These are phyloP conservation scores for Uropetala carovei DNA, from an alignment of 2,888 invertebrate species.

Conservation along the genomic window DNA sequence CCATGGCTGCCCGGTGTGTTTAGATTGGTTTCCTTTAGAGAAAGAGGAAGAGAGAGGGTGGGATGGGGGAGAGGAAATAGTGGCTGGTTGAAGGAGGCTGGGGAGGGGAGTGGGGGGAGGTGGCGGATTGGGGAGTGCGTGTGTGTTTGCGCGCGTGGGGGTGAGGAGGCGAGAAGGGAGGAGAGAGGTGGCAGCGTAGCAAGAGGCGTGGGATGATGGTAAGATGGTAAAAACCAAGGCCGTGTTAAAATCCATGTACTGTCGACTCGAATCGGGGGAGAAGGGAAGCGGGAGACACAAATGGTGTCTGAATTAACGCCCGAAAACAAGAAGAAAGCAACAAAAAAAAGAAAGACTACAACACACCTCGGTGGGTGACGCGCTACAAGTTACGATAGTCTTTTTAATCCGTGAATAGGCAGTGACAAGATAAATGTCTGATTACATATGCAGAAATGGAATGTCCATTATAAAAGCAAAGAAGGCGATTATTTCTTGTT, in stretches of 20 bases:
- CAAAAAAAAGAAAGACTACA: no score
- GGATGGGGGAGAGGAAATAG: neutral
- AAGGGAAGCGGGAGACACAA: neutral
- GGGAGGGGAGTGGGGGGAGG: neutral
- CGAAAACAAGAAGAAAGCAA: neutral
- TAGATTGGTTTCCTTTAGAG: constrained; percentile 88
- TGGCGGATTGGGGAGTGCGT: neutral
- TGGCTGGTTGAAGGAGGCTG: neutral
- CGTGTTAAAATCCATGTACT: constrained; percentile 36
- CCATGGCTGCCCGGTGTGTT: constrained; percentile 75
- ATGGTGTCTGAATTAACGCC: neutral
- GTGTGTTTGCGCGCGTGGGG: neutral
- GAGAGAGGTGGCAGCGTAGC: neutral
- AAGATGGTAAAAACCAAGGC: neutral
- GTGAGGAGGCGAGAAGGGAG: neutral
- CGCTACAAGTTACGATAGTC: no score
- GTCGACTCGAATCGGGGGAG: neutral
- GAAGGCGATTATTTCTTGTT: neutral
- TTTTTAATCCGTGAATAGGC: no score
- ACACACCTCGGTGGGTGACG: no score
- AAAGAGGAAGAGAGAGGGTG: constrained; percentile 78
- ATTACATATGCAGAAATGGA: neutral
- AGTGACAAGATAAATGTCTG: neutral
- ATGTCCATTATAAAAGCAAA: neutral
- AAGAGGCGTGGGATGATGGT: no score